phyloP scores from a whole-genome alignment of 2,888 invertebrate genomes.

The Agonopterix heracliana region DNA sequence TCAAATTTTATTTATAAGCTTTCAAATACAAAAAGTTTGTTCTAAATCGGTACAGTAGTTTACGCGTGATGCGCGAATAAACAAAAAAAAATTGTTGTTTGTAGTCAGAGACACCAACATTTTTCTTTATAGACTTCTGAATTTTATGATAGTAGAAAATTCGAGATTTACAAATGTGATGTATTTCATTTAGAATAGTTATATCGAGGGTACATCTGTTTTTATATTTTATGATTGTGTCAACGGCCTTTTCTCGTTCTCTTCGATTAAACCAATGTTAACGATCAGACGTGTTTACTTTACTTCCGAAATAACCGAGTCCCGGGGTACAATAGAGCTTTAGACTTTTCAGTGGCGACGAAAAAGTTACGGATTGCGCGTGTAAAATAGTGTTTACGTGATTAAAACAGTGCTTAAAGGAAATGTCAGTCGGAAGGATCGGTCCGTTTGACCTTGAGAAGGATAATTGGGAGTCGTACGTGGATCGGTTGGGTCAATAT shows the following conservation, averaged over 20 bases:
- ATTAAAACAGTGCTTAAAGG: background rate
- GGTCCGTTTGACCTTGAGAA: background rate
- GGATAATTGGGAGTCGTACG: slow-evolving; percentile 2
- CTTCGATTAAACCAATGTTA: background rate
- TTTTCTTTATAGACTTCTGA: no score
- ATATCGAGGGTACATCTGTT: background rate
- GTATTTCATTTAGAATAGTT: no score
- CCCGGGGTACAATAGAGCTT: background rate
- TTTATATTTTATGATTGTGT: no score
- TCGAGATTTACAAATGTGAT: no score
- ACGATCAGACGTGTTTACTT: background rate
- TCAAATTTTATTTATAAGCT: background rate
- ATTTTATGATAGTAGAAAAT: no score
- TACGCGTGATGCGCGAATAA: no score
- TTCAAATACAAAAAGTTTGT: no score
- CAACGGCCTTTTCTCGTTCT: background rate
- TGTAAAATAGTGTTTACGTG: background rate
- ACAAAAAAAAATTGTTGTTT: no score
- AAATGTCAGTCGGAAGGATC: background rate
- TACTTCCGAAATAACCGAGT: background rate
- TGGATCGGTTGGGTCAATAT: slow-evolving; percentile 6
- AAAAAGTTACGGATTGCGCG: background rate
- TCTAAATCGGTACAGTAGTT: no score
- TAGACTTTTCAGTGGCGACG: background rate
- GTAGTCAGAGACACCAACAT: no score